phyloP scores from a whole-genome alignment of 2,797 vertebrate genomes.

The Schizopygopsis pylzovi region DNA sequence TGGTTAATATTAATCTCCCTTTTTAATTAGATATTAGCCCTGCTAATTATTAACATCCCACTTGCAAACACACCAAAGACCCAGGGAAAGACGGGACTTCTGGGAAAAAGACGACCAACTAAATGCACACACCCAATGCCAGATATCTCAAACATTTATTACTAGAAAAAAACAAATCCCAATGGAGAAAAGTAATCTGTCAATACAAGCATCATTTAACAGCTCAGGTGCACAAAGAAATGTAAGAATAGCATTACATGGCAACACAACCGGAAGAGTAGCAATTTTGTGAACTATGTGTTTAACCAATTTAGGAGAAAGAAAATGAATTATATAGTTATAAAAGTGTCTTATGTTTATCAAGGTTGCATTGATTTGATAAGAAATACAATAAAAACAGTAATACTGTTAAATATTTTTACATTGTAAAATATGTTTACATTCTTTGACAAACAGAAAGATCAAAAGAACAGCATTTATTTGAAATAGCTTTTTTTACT shows the following conservation, averaged over 20 bases:
- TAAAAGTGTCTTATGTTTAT: background rate
- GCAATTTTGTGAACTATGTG: background rate
- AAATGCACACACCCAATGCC: constrained; percentile 30
- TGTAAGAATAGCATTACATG: background rate
- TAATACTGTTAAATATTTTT: background rate
- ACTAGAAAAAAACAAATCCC: constrained; percentile 23
- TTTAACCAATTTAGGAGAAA: background rate
- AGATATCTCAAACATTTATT: constrained; percentile 31
- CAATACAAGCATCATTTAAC: background rate
- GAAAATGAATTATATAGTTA: too few species aligned
- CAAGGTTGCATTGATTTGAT: background rate
- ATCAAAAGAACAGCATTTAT: background rate
- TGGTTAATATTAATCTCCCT: background rate
- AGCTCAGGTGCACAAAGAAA: background rate
- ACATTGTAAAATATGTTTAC: too few species aligned
- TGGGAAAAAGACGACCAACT: constrained; percentile 11
- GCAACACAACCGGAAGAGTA: background rate
- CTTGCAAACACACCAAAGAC: constrained; percentile 56
- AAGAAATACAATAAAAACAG: background rate
- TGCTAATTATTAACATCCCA: constrained; percentile 51
- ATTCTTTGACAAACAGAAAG: background rate
- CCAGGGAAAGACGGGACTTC: constrained; percentile 30
- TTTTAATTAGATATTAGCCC: constrained; percentile 57
- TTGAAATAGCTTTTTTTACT: background rate
- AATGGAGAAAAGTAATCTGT: constrained; percentile 21